phyloP scores from a whole-genome alignment of 1,140 invertebrate genomes.

The Ephestia elutella region DNA sequence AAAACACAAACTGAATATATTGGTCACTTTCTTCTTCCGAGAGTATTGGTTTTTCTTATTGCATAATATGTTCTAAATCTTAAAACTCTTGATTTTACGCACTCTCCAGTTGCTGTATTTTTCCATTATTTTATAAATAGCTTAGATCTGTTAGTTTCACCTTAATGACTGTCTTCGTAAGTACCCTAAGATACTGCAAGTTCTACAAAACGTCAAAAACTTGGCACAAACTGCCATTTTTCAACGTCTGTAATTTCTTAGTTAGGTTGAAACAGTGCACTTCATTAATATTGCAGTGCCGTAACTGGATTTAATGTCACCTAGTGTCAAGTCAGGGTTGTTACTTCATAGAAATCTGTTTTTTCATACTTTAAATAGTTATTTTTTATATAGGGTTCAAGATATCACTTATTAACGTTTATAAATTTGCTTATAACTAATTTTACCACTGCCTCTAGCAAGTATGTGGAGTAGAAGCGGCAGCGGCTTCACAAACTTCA shows the following conservation, averaged over 20 bases:
- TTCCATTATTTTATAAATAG: slow-evolving; percentile 17
- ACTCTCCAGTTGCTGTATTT: not conserved
- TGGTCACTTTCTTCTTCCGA: too few relatives aligned
- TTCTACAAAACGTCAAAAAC: slow-evolving; percentile 40
- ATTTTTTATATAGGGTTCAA: too few relatives aligned
- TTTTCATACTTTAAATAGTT: too few relatives aligned
- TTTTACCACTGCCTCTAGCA: too few relatives aligned
- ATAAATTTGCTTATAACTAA: too few relatives aligned
- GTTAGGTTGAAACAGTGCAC: slow-evolving; percentile 31
- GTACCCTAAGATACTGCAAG: slow-evolving; percentile 33
- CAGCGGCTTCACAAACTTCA: too few relatives aligned
- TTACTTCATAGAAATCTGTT: not conserved
- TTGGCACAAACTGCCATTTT: slow-evolving; percentile 47
- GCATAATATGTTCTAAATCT: too few relatives aligned
- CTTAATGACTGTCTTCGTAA: slow-evolving; percentile 38
- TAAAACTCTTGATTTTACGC: not conserved
- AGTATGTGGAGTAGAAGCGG: too few relatives aligned
- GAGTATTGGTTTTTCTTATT: too few relatives aligned
- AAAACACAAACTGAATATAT: too few relatives aligned
- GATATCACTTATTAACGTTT: too few relatives aligned
- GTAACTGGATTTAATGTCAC: slow-evolving; percentile 11
- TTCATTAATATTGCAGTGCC: slow-evolving; percentile 25
- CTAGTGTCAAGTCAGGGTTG: slow-evolving; percentile 13
- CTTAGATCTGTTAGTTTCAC: slow-evolving; percentile 30
- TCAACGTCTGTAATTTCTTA: slow-evolving; percentile 41